Base-by-base conservation (phyloP, 1,140 invertebrate genomes). In the Eupeodes corollae region DNA sequence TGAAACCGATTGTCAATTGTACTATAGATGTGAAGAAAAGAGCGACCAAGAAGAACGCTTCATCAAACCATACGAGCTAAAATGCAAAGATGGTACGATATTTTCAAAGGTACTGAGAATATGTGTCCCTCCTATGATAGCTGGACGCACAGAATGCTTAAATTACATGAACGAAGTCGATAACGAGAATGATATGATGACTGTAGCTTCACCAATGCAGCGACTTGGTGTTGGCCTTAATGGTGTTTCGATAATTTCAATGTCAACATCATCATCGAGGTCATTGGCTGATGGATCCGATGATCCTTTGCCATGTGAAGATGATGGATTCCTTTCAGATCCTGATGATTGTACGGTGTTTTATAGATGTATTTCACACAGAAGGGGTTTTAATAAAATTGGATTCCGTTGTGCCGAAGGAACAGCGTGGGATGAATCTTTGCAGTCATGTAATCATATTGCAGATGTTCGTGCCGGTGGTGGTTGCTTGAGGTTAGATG, bases 281-380 rank as follows among this genome's bases (percentile, higher is more conserved):
- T 56, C 63, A 32, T 56, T 61, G 26, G 46, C 52, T 32, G 49
- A 14, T 9, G 30, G 14, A 13, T 44, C 38, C 35, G 51, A 52
- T 13, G 53, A 53, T 12, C 51, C 40, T 12, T 52, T 55, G 21
- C 46, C 53, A 30, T 68, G 65, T 44, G 48, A 55, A 42, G 54
- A 56, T 64, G 79, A 83, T 70, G 84, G 83, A 52, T 86, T 83
- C 66, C 70, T 81, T 51, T 75, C 76, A 32, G 78, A 85, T 69
- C 72, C 70, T 33, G 66, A 73, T 50, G 76, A 88, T 58, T 90
- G 86, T 58, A 76, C 70, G 49, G 84, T 83, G 63, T 88, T 88
- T 62, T 86, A 86, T 58, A 76, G 84, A 66, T 88, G 86, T 67
- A 80, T 87, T 15, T 72, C 73, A 46, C 73, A 78, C 50, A 75